Evolutionary conservation across 2,888 invertebrate species (phyloP).

Genomic region (Diarsia dahlii): DNA sequence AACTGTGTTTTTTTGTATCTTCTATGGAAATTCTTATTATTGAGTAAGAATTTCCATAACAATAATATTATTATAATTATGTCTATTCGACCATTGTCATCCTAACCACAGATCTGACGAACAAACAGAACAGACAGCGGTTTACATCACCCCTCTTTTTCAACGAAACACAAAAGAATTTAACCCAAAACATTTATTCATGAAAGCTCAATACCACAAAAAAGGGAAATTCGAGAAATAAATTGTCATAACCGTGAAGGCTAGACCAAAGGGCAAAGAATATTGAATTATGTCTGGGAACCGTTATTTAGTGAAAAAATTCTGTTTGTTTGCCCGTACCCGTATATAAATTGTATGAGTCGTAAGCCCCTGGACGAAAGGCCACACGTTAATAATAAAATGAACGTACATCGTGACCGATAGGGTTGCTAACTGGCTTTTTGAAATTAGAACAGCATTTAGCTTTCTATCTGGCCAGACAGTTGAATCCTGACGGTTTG

Average conservation of each 20-base stretch:
- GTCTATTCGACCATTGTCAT: neutral
- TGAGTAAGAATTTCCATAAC: neutral
- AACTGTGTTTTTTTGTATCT: neutral
- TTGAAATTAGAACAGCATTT: constrained; percentile 10
- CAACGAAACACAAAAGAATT: constrained; percentile 7
- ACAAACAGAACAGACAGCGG: neutral
- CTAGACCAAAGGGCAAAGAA: constrained; percentile 20
- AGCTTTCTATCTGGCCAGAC: neutral
- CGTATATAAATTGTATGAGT: constrained; percentile 61
- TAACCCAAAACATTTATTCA: constrained; percentile 21
- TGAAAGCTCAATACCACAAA: constrained; percentile 11
- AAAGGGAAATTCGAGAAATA: constrained; percentile 11
- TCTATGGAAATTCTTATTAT: too few species aligned
- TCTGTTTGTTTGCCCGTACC: constrained; percentile 44
- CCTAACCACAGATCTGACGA: neutral
- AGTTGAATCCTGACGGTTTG: neutral
- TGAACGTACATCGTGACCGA: constrained; percentile 24
- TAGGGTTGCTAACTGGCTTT: constrained; percentile 35
- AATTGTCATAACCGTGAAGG: constrained; percentile 11
- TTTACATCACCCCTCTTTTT: neutral
- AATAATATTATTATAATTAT: neutral
- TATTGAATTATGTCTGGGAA: constrained; percentile 43
- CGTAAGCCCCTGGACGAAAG: constrained; percentile 39
- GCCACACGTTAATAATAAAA: constrained; percentile 60
- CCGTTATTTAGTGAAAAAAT: constrained; percentile 50